Evolutionary conservation across 2,888 invertebrate genomes (phyloP), one percentile per base, ranked within the genome.

Genomic region (Dinocampus coccinellae): DNA sequence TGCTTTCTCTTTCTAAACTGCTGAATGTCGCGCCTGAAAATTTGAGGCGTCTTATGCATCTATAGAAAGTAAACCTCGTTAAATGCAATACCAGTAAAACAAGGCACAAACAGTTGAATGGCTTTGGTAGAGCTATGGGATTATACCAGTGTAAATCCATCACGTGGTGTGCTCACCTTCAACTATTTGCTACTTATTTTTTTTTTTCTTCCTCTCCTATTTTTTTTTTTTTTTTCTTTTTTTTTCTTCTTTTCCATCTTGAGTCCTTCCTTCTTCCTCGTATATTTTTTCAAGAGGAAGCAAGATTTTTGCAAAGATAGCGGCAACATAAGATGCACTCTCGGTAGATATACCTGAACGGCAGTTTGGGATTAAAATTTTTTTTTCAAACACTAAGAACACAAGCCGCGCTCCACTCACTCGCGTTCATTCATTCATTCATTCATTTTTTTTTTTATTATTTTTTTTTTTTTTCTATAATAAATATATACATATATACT

Each of bases 71-170:
- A 78, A 82, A 81, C 80, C 80, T 84, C 79, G 79, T 84, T 85
- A 83, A 84, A 84, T 82, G 83, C 80, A 82, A 84, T 84, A 85
- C 82, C 81, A 83, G 81, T 84, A 85, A 86, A 84, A 83, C 82
- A 84, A 84, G 83, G 77, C 77, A 77, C 78, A 84, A 85, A 84
- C 81, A 82, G 74, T 61, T 72, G 79, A 77, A 80, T 76, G 74
- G 77, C 73, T 24, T 75, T 69, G 71, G 34, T 11, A 72, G 63
- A 75, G 69, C 73, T 72, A 39, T 55, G 55, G 75, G 75, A 74
- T 74, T 77, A 75, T 47, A 61, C 68, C 53, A 55, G 61, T 22
- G 39, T 24, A 22, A 39, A 61, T 42, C 61, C 39, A 39, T 61
- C 61, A 10, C 26, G 26, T 13, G 33, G 63, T 66, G 73, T 68